Conservation (phyloP, 1,140 invertebrate species). For the Octopus bimaculoides region DNA sequence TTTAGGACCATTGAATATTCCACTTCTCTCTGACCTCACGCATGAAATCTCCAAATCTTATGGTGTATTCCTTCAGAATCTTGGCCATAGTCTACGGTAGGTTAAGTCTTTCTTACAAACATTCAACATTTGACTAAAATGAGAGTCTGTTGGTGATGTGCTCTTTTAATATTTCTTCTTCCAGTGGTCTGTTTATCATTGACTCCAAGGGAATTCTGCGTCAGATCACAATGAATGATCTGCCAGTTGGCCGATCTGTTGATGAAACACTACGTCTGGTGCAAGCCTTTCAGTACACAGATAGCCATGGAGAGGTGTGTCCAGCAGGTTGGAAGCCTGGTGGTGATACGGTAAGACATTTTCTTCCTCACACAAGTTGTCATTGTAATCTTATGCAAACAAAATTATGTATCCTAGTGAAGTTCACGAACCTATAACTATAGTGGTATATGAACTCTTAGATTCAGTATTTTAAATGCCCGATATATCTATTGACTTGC, state of each 20-base stretch:
- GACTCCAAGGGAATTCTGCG: slow-evolving; percentile 66
- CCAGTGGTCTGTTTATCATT: slow-evolving; percentile 71
- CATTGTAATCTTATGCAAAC: not conserved
- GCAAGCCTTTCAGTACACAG: slow-evolving; percentile 91
- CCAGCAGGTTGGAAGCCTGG: slow-evolving; percentile 66
- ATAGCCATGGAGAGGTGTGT: slow-evolving; percentile 79
- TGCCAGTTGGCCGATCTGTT: slow-evolving; percentile 75
- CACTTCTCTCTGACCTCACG: slow-evolving; percentile 84
- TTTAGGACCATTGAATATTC: slow-evolving; percentile 83
- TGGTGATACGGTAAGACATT: slow-evolving; percentile 69
- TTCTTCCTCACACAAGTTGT: not conserved
- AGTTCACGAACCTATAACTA: not conserved
- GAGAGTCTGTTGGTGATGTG: not conserved
- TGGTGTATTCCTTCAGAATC: slow-evolving; percentile 62
- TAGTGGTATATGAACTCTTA: not conserved
- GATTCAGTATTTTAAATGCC: not conserved
- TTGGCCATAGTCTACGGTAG: slow-evolving; percentile 55
- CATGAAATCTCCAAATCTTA: slow-evolving; percentile 90
- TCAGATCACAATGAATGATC: slow-evolving; percentile 72
- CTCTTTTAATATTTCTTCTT: slow-evolving; percentile 27
- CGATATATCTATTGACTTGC: too few species aligned
- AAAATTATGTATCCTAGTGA: not conserved
- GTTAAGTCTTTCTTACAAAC: not conserved
- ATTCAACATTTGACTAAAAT: too few species aligned
- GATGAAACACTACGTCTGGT: slow-evolving; percentile 88